phyloP scores from a whole-genome alignment of 2,797 vertebrate species.

The Mallotus villosus region DNA sequence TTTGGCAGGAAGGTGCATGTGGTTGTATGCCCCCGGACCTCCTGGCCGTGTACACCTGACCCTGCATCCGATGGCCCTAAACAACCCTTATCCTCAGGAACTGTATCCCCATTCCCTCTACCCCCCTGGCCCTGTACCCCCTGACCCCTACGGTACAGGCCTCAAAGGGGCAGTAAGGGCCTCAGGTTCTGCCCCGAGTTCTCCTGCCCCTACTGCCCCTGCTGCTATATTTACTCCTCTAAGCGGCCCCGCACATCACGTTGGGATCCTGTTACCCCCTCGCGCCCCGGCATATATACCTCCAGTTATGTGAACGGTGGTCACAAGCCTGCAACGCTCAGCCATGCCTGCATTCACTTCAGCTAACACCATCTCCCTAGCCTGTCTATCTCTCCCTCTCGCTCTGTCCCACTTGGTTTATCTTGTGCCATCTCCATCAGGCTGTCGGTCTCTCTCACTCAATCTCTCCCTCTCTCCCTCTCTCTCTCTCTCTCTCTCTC shows the following conservation, averaged over 20 bases:
- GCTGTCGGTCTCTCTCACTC: neutral
- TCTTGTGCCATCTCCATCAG: neutral
- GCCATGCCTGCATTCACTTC: slow-evolving; percentile 47
- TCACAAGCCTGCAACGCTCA: slow-evolving; percentile 57
- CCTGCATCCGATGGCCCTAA: no score
- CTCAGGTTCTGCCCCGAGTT: slow-evolving; percentile 35
- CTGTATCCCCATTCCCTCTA: neutral
- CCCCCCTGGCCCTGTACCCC: neutral
- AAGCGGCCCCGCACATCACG: slow-evolving; percentile 70
- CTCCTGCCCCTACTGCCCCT: slow-evolving; percentile 45
- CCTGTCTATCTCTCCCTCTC: slow-evolving; percentile 7
- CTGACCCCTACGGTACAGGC: slow-evolving; percentile 9
- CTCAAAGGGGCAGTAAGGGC: slow-evolving; percentile 40
- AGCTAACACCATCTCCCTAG: slow-evolving; percentile 57
- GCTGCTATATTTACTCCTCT: slow-evolving; percentile 73
- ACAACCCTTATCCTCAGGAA: no score
- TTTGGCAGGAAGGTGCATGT: no score
- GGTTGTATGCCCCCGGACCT: no score
- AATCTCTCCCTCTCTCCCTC: no score
- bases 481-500: neutral
- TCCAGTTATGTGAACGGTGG: slow-evolving; percentile 62
- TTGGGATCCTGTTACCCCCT: slow-evolving; percentile 76
- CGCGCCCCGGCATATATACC: slow-evolving; percentile 45
- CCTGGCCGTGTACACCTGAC: no score
- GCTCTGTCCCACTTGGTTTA: neutral